Conservation (phyloP, 2,797 vertebrate species). For the Pipistrellus pipistrellus region DNA sequence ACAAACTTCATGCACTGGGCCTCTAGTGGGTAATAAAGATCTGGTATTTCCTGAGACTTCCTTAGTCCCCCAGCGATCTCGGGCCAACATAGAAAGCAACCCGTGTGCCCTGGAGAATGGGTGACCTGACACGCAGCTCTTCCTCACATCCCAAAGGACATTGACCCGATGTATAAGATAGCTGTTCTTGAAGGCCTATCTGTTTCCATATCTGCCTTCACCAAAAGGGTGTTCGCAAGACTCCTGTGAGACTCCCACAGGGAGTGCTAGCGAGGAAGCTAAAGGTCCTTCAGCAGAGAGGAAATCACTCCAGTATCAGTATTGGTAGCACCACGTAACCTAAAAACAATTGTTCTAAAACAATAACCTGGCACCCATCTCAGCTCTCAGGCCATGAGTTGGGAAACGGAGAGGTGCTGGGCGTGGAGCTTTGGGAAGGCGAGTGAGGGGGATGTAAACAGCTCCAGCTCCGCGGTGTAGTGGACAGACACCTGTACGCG, state of each 20-base stretch:
- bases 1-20: too few species aligned
- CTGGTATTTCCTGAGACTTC: neutral
- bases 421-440: neutral
- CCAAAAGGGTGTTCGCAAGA: neutral
- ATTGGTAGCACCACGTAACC: neutral
- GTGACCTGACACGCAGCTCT: neutral
- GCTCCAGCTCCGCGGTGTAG: neutral
- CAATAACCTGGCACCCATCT: neutral
- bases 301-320: neutral
- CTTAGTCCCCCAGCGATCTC: neutral
- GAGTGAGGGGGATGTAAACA: neutral
- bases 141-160: neutral
- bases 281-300: neutral
- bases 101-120: neutral
- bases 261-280: neutral
- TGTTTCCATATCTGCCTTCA: neutral
- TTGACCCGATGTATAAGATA: neutral
- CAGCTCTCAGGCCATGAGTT: neutral
- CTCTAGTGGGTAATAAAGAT: too few species aligned
- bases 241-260: neutral
- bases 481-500: too few species aligned
- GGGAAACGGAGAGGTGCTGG: neutral
- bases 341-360: neutral
- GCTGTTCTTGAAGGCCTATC: neutral
- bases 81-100: neutral